A percentile compares a stretch with the other conserved stretches of the same genome.
Evolutionary conservation across 2,113 vertebrate genomes (phyloP).

Genomic region (Arenaria interpres): DNA sequence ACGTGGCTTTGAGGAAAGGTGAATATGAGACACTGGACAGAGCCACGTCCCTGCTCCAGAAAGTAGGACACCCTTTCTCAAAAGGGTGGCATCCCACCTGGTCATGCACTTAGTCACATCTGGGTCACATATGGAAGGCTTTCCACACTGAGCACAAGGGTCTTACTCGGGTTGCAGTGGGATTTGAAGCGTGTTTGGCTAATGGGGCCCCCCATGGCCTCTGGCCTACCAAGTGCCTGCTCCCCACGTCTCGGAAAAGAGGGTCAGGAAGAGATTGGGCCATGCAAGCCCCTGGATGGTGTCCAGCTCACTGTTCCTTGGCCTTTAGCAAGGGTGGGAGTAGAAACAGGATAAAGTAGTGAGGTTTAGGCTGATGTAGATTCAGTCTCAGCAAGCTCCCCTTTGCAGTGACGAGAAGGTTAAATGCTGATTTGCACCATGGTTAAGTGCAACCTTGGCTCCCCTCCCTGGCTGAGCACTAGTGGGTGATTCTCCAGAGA

Average conservation of each 20-base stretch:
- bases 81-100: background rate
- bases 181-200: background rate
- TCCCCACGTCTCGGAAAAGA: background rate
- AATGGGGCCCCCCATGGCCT: background rate
- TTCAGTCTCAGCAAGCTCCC: background rate
- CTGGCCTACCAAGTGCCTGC: background rate
- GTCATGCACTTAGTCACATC: background rate
- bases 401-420: background rate
- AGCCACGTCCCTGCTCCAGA: background rate
- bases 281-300: rapidly evolving
- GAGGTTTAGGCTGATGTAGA: background rate
- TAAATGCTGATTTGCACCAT: background rate
- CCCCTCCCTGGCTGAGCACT: background rate
- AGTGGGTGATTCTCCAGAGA: background rate
- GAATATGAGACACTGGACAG: background rate
- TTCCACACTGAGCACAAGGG: background rate
- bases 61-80: background rate
- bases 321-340: background rate
- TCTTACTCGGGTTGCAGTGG: background rate
- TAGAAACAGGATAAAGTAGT: background rate
- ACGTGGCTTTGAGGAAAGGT: background rate
- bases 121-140: background rate
- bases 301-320: background rate
- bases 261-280: background rate
- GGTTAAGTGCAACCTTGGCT: background rate